Evolutionary conservation across 1,140 invertebrate species (phyloP), one percentile per base, ranked within the genome.

Genomic region (Drosophila nasuta): DNA sequence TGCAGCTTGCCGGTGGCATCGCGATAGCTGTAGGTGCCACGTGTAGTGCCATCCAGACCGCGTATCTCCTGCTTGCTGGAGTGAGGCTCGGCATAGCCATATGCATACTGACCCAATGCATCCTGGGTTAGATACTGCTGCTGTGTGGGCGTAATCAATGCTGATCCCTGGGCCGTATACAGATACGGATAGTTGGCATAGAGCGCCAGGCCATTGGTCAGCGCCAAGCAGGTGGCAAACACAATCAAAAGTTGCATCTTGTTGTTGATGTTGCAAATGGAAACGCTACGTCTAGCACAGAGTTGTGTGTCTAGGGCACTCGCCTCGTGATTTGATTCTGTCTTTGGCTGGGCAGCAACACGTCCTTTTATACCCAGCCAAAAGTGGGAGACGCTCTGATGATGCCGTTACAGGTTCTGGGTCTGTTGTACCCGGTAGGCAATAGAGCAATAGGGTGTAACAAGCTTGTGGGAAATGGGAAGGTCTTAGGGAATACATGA

Each of bases 51-150:
- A 73, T 96, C 95, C 7, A 93, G 80, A 15, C 94, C 93, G 79
- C 93, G 95, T n/a, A 93, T 90, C 92, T 96, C 96, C 70, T 94
- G 92, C 91, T 96, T 96, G 58, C 95, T 93, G 43, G 95, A 95
- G 63, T 94, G 93, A 0, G 94, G 94, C 49, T 95, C 94, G 2
- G 93, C 91, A 90, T 96, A 96, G 1, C 95, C 95, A 75, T 96
- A 96, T 33, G 93, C 93, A 89, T 96, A 96, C 72, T 95, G 94
- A 1, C 96, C 95, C 8, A 94, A 82, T 33, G 92, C 93, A 89
- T 96, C 95, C 83, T 96, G 95, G 13, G 94, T 89, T 80, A 95
- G 94, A 81, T 94, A 95, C 91, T 95, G 94, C 49, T 78, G 79
- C 52, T 92, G 82, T 1, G 82, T 82, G 46, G 93, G 91, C 46